Evolutionary conservation across 2,113 vertebrate species (phyloP).

Genomic region (Rhinopomastus cyanomelas): DNA sequence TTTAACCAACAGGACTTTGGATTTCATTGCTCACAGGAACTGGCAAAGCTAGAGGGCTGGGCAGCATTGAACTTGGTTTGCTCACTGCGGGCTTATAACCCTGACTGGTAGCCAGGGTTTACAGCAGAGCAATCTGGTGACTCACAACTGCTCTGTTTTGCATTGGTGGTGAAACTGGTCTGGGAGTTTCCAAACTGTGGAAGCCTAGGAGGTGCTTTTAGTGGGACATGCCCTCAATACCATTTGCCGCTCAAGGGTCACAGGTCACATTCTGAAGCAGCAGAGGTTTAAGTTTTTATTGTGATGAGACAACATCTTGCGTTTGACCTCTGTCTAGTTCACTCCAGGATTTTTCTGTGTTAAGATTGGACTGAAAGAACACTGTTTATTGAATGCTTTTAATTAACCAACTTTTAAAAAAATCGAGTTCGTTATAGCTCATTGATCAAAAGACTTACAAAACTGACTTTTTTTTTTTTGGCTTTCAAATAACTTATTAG

Average conservation of each 20-base stretch:
- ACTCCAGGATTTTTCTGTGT: neutral
- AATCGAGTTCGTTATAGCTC: neutral
- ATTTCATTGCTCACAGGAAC: slow-evolving; percentile 14
- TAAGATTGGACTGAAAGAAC: slow-evolving; percentile 3
- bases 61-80: slow-evolving; percentile 32
- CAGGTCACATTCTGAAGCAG: slow-evolving; percentile 34
- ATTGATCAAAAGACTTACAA: slow-evolving; percentile 1
- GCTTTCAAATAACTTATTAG: neutral
- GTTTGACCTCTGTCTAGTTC: slow-evolving; percentile 5
- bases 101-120: neutral
- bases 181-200: slow-evolving; percentile 11
- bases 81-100: neutral
- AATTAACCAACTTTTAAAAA: neutral
- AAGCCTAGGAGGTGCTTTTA: slow-evolving; percentile 23
- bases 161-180: neutral
- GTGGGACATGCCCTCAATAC: neutral
- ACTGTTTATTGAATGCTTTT: slow-evolving; percentile 16
- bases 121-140: neutral
- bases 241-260: slow-evolving; percentile 18
- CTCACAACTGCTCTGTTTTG: neutral
- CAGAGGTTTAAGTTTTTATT: slow-evolving; percentile 36
- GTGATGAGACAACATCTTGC: neutral
- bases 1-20: slow-evolving; percentile 5
- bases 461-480: slow-evolving; percentile 14
- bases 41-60: neutral